Evolutionary conservation across 2,113 vertebrate genomes (phyloP).

Genomic region (Tragulus kanchil): DNA sequence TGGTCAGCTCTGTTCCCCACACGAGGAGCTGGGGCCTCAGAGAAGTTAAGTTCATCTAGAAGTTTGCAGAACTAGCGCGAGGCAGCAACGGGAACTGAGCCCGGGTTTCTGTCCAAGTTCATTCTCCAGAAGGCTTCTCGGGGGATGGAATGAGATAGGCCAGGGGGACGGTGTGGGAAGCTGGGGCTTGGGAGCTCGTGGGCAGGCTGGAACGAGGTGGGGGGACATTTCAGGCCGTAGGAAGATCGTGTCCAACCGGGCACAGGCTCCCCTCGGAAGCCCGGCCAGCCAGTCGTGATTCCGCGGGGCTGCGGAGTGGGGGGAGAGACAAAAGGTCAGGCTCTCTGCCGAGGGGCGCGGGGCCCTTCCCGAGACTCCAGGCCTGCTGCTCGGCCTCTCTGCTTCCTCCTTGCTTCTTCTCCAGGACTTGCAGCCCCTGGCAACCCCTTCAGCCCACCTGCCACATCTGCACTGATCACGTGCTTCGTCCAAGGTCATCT

Average conservation of each 20-base stretch:
- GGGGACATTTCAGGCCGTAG: rapidly evolving
- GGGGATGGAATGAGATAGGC: rapidly evolving
- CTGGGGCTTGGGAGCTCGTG: background rate
- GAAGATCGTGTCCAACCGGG: background rate
- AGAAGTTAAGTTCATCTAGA: background rate
- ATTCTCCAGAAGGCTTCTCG: background rate
- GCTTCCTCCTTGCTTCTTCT: background rate
- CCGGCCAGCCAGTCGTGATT: background rate
- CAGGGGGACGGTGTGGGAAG: too few relatives aligned
- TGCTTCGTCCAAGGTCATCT: background rate
- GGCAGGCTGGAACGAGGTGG: background rate
- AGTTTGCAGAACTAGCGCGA: background rate
- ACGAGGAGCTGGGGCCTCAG: background rate
- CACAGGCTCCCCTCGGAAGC: rapidly evolving
- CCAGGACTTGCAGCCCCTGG: background rate
- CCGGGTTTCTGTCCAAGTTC: background rate
- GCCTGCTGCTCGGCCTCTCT: background rate
- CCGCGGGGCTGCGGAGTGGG: background rate
- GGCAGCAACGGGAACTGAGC: background rate
- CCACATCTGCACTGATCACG: background rate
- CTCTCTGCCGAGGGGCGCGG: background rate
- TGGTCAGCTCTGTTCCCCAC: rapidly evolving
- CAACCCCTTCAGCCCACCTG: background rate
- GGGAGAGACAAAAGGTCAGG: background rate
- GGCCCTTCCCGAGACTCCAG: background rate